Evolutionary conservation across 2,888 invertebrate species (phyloP).

Genomic region (Philonicus albiceps): DNA sequence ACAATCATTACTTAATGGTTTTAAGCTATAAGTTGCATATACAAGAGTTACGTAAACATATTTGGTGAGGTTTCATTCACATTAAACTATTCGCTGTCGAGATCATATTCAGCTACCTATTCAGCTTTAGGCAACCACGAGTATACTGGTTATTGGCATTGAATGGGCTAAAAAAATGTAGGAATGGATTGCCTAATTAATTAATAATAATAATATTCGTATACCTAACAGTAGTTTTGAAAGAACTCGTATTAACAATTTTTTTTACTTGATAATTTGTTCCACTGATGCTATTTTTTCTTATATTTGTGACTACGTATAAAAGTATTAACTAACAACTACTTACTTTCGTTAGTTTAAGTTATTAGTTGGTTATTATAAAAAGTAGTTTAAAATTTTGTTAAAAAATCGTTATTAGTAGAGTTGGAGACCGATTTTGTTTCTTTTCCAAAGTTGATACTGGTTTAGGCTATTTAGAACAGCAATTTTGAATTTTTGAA

Average conservation of each 20-base stretch:
- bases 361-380: background rate
- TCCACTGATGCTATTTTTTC: background rate
- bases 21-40: background rate
- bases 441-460: no score
- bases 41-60: background rate
- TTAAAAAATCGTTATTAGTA: no score
- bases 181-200: background rate
- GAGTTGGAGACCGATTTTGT: no score
- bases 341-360: background rate
- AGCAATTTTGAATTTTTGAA: no score
- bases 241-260: background rate
- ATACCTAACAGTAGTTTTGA: background rate
- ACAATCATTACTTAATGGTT: background rate
- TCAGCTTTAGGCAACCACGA: no score
- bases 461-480: no score
- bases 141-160: no score
- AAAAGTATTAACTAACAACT: background rate
- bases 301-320: background rate
- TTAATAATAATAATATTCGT: background rate
- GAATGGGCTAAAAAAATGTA: no score
- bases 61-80: background rate
- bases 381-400: background rate
- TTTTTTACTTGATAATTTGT: background rate
- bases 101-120: no score
- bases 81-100: no score